phyloP scores from a whole-genome alignment of 2,113 vertebrate species.

The Acrocephalus arundinaceus region DNA sequence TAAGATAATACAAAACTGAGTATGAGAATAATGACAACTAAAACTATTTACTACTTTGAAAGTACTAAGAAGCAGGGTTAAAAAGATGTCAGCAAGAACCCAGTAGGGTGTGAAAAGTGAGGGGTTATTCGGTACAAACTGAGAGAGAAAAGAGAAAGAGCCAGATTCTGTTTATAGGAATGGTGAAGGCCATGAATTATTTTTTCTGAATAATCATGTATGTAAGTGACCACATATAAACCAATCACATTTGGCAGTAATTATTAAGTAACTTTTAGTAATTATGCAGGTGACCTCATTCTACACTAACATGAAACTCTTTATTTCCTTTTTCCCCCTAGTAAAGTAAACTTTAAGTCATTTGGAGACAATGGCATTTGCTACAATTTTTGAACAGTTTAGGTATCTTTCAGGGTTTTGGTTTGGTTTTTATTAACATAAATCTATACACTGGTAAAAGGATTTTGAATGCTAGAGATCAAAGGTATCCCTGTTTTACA shows the following conservation, averaged over 20 bases:
- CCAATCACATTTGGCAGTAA: background rate
- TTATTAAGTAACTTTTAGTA: background rate
- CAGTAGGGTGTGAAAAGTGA: background rate
- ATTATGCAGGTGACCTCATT: background rate
- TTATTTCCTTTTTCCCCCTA: background rate
- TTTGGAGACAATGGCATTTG: background rate
- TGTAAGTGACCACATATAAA: background rate
- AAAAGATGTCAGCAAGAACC: background rate
- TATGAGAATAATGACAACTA: background rate
- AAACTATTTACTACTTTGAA: background rate
- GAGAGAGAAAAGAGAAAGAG: background rate
- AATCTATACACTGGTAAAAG: background rate
- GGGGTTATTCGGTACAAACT: too few species aligned
- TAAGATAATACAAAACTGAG: background rate
- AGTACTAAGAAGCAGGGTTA: background rate
- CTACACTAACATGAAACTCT: background rate
- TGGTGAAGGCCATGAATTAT: background rate
- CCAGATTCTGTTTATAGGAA: accelerated
- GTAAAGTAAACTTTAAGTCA: background rate
- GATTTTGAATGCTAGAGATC: background rate
- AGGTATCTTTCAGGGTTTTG: background rate
- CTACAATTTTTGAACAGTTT: background rate
- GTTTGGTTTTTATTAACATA: accelerated
- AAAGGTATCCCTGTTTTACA: background rate
- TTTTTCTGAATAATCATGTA: background rate